Percentiles rank a stretch among this genome's conserved stretches.
Evolutionary conservation across 1,140 invertebrate species (phyloP).

Genomic region (Conus ventricosus): DNA sequence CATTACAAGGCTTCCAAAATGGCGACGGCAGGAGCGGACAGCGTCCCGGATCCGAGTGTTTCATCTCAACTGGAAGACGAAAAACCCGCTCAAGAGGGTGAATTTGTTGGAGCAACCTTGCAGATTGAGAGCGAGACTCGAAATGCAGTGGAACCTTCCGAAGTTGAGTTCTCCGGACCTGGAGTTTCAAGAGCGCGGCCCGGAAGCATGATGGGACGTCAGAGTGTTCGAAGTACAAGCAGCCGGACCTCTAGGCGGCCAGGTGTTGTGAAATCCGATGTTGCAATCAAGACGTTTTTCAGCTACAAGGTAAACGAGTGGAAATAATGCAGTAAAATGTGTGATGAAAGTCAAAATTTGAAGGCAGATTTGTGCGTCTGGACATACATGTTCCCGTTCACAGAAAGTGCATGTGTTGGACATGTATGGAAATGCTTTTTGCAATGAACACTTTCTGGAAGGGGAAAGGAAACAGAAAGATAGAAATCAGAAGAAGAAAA

Average conservation of each 20-base stretch:
- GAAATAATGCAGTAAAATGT: too few species aligned
- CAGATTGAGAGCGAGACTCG: conserved; percentile 48
- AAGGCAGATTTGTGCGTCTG: too few species aligned
- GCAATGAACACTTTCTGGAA: too few species aligned
- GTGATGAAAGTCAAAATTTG: too few species aligned
- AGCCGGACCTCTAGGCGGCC: conserved; percentile 59
- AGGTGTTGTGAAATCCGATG: conserved; percentile 53
- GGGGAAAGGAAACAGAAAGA: too few species aligned
- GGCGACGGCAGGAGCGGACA: conserved; percentile 16
- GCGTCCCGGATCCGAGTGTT: background rate
- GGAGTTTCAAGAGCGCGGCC: conserved; percentile 52
- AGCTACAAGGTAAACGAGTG: conserved; percentile 59
- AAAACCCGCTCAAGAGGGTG: conserved; percentile 45
- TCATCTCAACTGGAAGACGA: conserved; percentile 54
- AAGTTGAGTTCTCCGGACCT: conserved; percentile 43
- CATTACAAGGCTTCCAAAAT: conserved; percentile 39
- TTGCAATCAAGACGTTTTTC: conserved; percentile 47
- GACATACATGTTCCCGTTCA: too few species aligned
- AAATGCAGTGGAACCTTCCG: conserved; percentile 38
- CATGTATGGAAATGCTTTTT: too few species aligned
- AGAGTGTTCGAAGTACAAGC: conserved; percentile 54
- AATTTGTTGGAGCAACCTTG: conserved; percentile 62
- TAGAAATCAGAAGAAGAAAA: too few species aligned
- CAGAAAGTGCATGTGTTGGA: too few species aligned
- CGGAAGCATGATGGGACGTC: conserved; percentile 58